A percentile compares a stretch with the other conserved stretches of the same genome.
Evolutionary conservation across 2,888 invertebrate species (phyloP).

Genomic region (Steromphala cineraria): DNA sequence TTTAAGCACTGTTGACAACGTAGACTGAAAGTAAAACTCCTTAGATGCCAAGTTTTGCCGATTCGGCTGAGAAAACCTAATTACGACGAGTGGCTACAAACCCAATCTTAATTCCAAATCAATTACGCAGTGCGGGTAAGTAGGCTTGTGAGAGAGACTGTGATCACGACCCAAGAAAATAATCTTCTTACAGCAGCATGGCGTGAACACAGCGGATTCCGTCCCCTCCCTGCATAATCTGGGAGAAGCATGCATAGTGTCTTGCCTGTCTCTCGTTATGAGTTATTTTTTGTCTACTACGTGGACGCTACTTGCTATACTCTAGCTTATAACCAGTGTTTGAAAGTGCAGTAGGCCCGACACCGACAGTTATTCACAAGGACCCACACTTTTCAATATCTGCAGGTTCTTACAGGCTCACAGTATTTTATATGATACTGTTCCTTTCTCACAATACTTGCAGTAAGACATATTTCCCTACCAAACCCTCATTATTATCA

Average conservation of each 20-base stretch:
- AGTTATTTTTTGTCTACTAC: background rate
- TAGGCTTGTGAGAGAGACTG: background rate
- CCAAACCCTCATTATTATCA: too few species aligned
- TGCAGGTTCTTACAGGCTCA: too few species aligned
- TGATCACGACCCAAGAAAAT: background rate
- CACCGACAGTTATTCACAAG: too few species aligned
- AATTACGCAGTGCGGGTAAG: background rate
- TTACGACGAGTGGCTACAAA: background rate
- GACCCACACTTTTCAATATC: too few species aligned
- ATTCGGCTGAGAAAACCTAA: background rate
- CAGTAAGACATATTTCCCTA: too few species aligned
- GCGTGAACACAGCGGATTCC: background rate
- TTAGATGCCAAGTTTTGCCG: background rate
- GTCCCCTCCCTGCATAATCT: too few species aligned
- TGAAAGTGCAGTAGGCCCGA: too few species aligned
- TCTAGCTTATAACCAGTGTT: too few species aligned
- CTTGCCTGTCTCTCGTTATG: background rate
- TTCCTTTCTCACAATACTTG: too few species aligned
- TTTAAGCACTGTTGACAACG: background rate
- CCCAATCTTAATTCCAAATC: slow-evolving; percentile 1
- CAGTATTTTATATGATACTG: too few species aligned
- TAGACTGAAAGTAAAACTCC: background rate
- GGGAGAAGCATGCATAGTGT: too few species aligned
- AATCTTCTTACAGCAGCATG: background rate
- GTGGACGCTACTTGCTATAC: too few species aligned